Conservation (phyloP, 2,888 invertebrate genomes). For the Agapostemon virescens region DNA sequence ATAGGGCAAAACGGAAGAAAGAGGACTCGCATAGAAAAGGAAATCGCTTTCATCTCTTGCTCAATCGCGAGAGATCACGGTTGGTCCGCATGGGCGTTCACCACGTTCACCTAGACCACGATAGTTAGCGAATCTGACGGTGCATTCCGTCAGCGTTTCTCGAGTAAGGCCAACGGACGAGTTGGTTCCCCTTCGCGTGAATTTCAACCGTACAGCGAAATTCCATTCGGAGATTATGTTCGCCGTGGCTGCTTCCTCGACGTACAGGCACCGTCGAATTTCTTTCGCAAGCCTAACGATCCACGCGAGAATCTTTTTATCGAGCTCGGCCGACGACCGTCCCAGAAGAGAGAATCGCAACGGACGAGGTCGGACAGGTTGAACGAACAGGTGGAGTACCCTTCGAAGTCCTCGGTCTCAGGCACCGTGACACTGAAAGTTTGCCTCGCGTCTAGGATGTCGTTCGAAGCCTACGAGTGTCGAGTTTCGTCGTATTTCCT, state of each 20-base stretch:
- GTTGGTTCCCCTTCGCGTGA: background rate
- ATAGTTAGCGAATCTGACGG: conserved; percentile 26
- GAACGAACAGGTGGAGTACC: background rate
- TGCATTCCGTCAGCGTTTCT: conserved; percentile 34
- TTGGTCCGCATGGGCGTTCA: conserved; percentile 51
- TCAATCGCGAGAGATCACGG: conserved; percentile 28
- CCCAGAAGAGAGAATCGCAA: background rate
- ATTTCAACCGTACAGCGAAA: background rate
- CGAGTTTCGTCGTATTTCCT: conserved; percentile 55
- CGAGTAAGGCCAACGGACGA: conserved; percentile 20
- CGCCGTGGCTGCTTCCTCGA: background rate
- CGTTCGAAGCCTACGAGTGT: conserved; percentile 21
- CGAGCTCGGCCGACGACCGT: background rate
- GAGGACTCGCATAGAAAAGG: conserved; percentile 54
- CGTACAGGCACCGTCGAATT: background rate
- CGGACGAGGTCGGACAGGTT: background rate
- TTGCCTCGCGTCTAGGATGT: background rate
- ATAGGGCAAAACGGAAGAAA: conserved; percentile 52
- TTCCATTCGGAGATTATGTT: background rate
- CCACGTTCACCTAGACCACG: conserved; percentile 38
- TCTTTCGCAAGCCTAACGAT: too few species aligned
- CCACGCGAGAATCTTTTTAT: background rate
- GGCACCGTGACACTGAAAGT: conserved; percentile 37
- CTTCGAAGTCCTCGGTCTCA: background rate
- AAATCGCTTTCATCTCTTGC: conserved; percentile 60